Percentiles rank a stretch among this genome's conserved stretches.
Evolutionary conservation across 2,113 vertebrate species (phyloP).

Genomic region (Aegypius monachus): DNA sequence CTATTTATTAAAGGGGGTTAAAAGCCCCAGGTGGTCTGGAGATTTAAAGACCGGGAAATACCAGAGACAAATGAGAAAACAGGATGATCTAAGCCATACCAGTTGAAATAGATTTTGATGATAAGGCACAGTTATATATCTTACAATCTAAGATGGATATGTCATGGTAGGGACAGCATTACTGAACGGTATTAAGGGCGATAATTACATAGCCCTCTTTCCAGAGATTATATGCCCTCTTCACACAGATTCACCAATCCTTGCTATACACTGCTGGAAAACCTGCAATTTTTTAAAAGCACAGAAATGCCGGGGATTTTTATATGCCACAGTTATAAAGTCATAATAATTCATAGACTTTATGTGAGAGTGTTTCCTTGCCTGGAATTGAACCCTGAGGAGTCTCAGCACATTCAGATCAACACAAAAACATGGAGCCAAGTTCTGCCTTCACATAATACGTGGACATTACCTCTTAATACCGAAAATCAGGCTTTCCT

Average conservation of each 20-base stretch:
- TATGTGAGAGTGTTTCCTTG: neutral
- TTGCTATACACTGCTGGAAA: neutral
- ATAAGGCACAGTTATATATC: conserved; percentile 32
- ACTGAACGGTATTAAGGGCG: accelerated
- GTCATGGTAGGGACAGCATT: neutral
- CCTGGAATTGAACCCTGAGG: neutral
- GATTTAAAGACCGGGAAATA: conserved; percentile 57
- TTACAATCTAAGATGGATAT: neutral
- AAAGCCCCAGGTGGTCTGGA: conserved; percentile 54
- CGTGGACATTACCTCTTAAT: accelerated
- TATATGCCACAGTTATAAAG: neutral
- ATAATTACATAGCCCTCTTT: neutral
- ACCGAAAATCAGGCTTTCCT: neutral
- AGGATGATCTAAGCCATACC: conserved; percentile 20
- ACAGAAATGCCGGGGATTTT: neutral
- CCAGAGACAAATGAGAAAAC: conserved; percentile 56
- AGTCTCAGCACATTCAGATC: neutral
- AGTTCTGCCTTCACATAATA: neutral
- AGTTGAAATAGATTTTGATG: conserved; percentile 43
- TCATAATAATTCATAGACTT: neutral
- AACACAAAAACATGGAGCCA: neutral
- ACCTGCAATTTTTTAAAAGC: neutral
- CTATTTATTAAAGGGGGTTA: conserved; percentile 56
- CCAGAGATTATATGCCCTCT: neutral
- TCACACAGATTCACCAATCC: neutral